A percentile compares a stretch with the other conserved stretches of the same genome.
phyloP scores from a whole-genome alignment of 2,113 vertebrate genomes.

The Perca fluviatilis region DNA sequence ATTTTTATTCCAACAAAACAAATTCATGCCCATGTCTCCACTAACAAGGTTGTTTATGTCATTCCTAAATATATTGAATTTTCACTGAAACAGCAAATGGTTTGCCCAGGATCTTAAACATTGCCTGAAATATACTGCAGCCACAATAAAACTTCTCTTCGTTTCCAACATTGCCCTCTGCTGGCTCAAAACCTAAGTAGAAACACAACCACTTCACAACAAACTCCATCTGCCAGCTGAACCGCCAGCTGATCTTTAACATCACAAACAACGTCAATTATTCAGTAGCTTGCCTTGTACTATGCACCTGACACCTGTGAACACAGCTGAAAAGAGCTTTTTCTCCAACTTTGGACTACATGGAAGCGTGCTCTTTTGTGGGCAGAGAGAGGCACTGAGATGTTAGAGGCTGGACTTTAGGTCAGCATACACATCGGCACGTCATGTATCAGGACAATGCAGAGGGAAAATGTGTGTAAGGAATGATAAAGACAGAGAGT shows the following conservation, averaged over 20 bases:
- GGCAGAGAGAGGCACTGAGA: neutral
- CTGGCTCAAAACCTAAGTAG: conserved; percentile 29
- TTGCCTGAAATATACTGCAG: neutral
- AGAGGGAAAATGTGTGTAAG: conserved; percentile 15
- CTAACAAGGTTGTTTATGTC: neutral
- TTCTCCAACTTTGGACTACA: neutral
- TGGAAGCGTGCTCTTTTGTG: neutral
- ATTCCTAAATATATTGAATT: neutral
- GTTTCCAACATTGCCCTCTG: conserved; percentile 59
- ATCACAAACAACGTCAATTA: neutral
- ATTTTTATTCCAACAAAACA: neutral
- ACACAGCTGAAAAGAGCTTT: neutral
- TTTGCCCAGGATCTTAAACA: neutral
- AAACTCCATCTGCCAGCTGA: neutral
- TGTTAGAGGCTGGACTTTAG: conserved; percentile 26
- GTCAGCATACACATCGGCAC: conserved; percentile 6
- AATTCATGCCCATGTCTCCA: neutral
- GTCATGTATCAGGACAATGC: conserved; percentile 19
- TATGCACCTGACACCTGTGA: neutral
- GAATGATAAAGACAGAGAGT: neutral
- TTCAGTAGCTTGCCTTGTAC: neutral
- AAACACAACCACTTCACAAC: neutral
- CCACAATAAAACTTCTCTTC: neutral
- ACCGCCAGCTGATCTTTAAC: neutral
- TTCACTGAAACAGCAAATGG: neutral